Percentiles rank a stretch among this genome's conserved stretches.
phyloP scores from a whole-genome alignment of 2,113 vertebrate species.

The Aphyosemion australe region DNA sequence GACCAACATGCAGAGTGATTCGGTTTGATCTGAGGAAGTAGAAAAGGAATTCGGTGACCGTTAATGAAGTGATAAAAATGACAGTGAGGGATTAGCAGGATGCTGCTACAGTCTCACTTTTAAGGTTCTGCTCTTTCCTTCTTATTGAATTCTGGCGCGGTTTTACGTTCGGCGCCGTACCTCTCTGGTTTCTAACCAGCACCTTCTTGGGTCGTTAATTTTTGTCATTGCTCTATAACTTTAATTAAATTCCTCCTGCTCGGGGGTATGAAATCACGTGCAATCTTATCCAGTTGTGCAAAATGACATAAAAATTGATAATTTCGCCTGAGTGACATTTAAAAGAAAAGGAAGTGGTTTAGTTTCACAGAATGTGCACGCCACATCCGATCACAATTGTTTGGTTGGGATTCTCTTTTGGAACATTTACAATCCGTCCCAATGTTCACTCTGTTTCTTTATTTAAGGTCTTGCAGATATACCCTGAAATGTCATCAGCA shows the following conservation, averaged over 20 bases:
- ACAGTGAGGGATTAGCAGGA: conserved; percentile 58
- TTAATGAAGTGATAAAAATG: conserved; percentile 59
- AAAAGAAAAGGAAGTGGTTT: conserved; percentile 7
- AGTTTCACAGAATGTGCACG: conserved; percentile 10
- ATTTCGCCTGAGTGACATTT: conserved; percentile 18
- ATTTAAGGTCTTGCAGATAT: conserved; percentile 39
- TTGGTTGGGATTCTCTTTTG: conserved; percentile 14
- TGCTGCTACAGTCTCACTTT: conserved; percentile 51
- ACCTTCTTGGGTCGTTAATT: conserved; percentile 65
- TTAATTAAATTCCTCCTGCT: conserved; percentile 65
- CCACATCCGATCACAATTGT: background rate
- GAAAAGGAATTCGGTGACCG: conserved; percentile 62
- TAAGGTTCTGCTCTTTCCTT: conserved; percentile 53
- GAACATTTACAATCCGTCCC: conserved; percentile 24
- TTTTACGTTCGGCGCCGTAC: conserved; percentile 63
- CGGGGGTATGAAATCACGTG: conserved; percentile 37
- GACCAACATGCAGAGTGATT: conserved; percentile 59
- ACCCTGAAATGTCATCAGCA: conserved; percentile 49
- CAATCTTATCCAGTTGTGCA: conserved; percentile 41
- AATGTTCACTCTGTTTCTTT: conserved; percentile 35
- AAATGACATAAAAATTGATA: conserved; percentile 41
- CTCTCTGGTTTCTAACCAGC: conserved; percentile 56
- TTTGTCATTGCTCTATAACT: conserved; percentile 72
- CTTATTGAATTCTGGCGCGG: conserved; percentile 62
- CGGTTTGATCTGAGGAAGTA: conserved; percentile 59